A percentile compares a stretch with the other conserved stretches of the same genome.
phyloP scores from a whole-genome alignment of 1,140 invertebrate species.

The Lucilia sericata region DNA sequence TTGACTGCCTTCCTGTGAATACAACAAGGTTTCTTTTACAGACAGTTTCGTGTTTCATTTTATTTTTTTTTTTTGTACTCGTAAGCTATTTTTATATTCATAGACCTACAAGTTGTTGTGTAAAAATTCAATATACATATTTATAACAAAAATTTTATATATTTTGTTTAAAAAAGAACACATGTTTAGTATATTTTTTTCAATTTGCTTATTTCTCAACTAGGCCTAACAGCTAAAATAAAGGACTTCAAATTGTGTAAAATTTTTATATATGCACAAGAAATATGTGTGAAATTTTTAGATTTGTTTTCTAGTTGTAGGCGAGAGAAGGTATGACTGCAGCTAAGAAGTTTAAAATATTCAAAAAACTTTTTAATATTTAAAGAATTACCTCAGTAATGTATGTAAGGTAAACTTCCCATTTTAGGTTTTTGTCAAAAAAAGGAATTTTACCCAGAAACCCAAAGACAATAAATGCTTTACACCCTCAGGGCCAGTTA shows the following conservation, averaged over 20 bases:
- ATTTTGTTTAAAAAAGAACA: neutral
- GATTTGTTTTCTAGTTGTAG: too few relatives aligned
- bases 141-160: neutral
- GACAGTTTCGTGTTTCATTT: neutral
- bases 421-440: neutral
- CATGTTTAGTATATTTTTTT: neutral
- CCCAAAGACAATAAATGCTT: neutral
- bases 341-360: too few relatives aligned
- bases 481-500: constrained; percentile 10
- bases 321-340: neutral
- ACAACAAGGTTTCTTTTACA: neutral
- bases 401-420: neutral
- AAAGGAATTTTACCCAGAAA: neutral
- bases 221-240: neutral
- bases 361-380: neutral
- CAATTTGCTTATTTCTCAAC: neutral
- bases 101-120: neutral
- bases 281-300: neutral
- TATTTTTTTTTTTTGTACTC: neutral
- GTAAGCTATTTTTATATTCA: neutral
- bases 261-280: neutral
- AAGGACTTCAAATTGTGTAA: neutral
- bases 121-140: neutral
- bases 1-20: too few relatives aligned
- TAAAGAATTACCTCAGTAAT: too few relatives aligned